phyloP scores from a whole-genome alignment of 2,888 invertebrate species.

The Hyposoter didymator region DNA sequence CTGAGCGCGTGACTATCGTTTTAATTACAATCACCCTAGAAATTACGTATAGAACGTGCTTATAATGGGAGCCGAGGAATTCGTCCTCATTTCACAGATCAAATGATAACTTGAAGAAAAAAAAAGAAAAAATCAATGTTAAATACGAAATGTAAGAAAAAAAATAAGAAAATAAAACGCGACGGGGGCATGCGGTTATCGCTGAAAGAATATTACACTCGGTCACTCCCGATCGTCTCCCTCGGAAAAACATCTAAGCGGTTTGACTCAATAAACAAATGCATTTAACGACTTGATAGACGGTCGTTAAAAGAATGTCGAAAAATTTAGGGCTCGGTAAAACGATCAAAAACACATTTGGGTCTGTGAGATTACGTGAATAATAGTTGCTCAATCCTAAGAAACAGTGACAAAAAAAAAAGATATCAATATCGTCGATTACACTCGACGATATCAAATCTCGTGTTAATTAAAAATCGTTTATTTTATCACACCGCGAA shows the following conservation, averaged over 20 bases:
- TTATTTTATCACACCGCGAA: neutral
- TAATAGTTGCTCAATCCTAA: neutral
- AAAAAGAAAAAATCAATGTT: conserved; percentile 31
- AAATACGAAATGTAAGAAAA: conserved; percentile 35
- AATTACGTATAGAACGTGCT: conserved; percentile 21
- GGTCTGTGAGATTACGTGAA: neutral
- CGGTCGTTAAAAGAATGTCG: conserved; percentile 30
- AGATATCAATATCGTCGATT: neutral
- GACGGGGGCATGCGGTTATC: conserved; percentile 67
- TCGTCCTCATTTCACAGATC: conserved; percentile 56
- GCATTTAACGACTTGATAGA: conserved; percentile 31
- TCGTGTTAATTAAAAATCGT: neutral
- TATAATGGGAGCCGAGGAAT: neutral
- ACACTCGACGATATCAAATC: neutral
- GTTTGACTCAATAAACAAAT: conserved; percentile 45
- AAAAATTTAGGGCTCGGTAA: neutral
- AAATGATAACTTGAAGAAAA: conserved; percentile 51
- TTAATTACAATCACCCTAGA: conserved; percentile 24
- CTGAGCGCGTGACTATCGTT: conserved; percentile 34
- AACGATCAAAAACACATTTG: neutral
- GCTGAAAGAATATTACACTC: conserved; percentile 59
- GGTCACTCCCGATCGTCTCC: conserved; percentile 44
- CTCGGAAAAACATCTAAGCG: conserved; percentile 56
- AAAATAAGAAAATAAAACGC: conserved; percentile 55
- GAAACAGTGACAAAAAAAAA: neutral